phyloP scores from a whole-genome alignment of 2,888 invertebrate genomes.

The Atrina japonica region DNA sequence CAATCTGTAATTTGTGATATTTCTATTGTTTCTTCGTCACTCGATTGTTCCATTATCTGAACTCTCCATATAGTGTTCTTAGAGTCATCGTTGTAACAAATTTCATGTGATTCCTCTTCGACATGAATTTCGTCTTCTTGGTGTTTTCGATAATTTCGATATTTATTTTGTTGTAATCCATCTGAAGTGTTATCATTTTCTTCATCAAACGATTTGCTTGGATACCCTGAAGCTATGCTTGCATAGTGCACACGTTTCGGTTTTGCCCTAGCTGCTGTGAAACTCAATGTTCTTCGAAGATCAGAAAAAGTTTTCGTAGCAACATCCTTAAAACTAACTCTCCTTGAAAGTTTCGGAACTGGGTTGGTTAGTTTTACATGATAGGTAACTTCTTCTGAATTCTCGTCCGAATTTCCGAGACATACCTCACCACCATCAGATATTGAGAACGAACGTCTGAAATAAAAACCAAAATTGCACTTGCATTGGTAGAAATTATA shows the following conservation, averaged over 20 bases:
- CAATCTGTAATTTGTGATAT: background rate
- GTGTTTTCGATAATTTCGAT: background rate
- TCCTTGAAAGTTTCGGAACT: background rate
- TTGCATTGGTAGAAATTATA: no score
- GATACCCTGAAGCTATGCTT: no score
- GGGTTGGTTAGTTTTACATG: no score
- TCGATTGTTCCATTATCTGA: background rate
- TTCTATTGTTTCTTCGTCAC: slow-evolving; percentile 3
- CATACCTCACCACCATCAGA: slow-evolving; percentile 20
- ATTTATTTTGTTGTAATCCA: background rate
- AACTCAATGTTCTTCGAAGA: slow-evolving; percentile 8
- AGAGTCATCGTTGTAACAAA: background rate
- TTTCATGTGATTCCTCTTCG: slow-evolving; percentile 1
- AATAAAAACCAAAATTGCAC: no score
- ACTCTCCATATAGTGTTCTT: background rate
- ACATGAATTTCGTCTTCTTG: background rate
- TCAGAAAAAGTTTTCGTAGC: slow-evolving; percentile 17
- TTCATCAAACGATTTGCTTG: no score
- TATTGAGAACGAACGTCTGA: slow-evolving; percentile 1
- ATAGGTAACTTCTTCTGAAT: background rate
- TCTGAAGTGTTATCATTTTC: no score
- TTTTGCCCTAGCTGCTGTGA: slow-evolving; percentile 1
- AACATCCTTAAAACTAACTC: slow-evolving; percentile 26
- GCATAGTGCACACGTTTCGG: no score
- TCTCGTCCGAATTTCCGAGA: slow-evolving; percentile 5